Evolutionary conservation across 2,113 vertebrate genomes (phyloP), one percentile per base, ranked within the genome.

Genomic region (Andinoacara biseriatus): DNA sequence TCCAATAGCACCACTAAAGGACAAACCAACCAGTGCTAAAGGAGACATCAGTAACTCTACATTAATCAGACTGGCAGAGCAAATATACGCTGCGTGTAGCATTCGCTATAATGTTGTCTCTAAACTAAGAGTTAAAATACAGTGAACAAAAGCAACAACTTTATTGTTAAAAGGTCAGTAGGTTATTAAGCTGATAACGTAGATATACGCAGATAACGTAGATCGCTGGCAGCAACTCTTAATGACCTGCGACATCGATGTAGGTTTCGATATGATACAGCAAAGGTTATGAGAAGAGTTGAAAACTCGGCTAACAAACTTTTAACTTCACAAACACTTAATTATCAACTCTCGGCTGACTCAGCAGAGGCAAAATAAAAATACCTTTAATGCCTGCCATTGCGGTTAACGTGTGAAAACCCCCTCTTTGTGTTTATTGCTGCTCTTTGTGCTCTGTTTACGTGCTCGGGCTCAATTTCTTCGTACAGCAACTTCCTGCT

Each of bases 1-100:
- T 22, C 98, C 98, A 78, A 99, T 97, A 85, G 97, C 98, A 56
- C 98, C 98, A 83, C 96, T 98, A 91, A 99, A 99, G 35, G 98
- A 99, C 83, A 99, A 94, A 0, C 91, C 97, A 79, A 99, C 97
- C 60, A 99, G 96, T 89, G 97, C 98, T 99, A 94, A 60, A 87
- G 22, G 87, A 82, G 74, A 77, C 46, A 83, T 7, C 18, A 26
- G 43, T 20, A 22, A 76, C 18, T 74, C 49, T 1, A 11, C 18
- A 26, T 72, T 72, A 72, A 54, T 54, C 67, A 52, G 46, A 22
- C 9, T 11, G 56, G 56, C n/a, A 35, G 18, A 52, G 46, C 17
- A 20, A n/a, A 65, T 78, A 29, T 1, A 58, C 49, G 31, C 8
- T 11, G 4, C 29, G 46, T 35, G 46, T 10, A 57, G 10, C 5